These are phyloP conservation scores for Norana najaformis DNA, from an alignment of 2,888 invertebrate genomes.

Conservation along the genomic window DNA sequence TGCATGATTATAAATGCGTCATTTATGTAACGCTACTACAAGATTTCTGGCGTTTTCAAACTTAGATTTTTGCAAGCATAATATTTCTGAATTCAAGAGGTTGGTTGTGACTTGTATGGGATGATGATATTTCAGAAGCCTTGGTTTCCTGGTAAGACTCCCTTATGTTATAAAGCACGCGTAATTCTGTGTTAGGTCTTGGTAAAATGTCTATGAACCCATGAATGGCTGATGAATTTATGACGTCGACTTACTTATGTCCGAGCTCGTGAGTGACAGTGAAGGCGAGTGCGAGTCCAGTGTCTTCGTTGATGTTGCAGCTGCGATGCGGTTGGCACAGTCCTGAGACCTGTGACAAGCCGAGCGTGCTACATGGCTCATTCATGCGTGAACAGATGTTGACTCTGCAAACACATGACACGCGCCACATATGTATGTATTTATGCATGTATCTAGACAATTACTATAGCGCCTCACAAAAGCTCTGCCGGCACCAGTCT, in stretches of 20 bases:
- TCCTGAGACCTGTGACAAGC: constrained; percentile 84
- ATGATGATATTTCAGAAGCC: too few species aligned
- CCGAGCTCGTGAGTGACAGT: constrained; percentile 89
- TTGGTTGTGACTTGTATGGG: background rate
- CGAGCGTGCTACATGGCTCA: constrained; percentile 71
- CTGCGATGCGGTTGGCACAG: constrained; percentile 84
- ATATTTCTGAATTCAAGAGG: background rate
- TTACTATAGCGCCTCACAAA: too few species aligned
- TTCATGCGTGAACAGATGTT: constrained; percentile 64
- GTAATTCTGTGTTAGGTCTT: background rate
- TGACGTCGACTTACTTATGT: constrained; percentile 75
- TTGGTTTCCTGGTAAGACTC: too few species aligned
- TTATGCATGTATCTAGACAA: too few species aligned
- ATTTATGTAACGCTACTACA: too few species aligned
- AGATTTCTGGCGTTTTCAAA: background rate
- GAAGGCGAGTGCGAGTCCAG: constrained; percentile 83
- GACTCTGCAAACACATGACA: constrained; percentile 49
- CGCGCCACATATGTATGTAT: too few species aligned
- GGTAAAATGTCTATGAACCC: background rate
- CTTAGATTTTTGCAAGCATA: too few species aligned
- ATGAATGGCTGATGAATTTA: too few species aligned
- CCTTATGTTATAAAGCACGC: too few species aligned
- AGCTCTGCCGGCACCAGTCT: too few species aligned
- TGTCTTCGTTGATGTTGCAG: constrained; percentile 88
- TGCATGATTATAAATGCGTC: too few species aligned